phyloP scores from a whole-genome alignment of 2,888 invertebrate genomes.

The Apodemia mormo region DNA sequence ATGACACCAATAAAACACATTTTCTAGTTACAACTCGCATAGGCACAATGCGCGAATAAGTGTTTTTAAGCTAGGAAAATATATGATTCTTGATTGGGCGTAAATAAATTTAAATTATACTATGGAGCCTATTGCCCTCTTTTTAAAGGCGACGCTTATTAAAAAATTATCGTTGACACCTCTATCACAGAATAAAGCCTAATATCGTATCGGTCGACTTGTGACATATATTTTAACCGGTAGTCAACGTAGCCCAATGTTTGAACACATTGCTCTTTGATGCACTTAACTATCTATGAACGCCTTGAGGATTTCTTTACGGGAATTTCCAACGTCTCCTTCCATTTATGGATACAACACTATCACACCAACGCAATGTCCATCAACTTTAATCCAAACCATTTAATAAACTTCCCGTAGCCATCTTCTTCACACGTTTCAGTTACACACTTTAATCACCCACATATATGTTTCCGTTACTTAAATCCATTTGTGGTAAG shows the following conservation, averaged over 20 bases:
- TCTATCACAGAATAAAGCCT: constrained; percentile 57
- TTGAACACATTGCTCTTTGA: constrained; percentile 51
- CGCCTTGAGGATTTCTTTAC: constrained; percentile 58
- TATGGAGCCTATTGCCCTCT: constrained; percentile 60
- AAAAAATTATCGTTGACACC: constrained; percentile 34
- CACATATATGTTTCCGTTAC: constrained; percentile 74
- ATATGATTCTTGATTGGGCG: constrained; percentile 58
- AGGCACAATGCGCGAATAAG: constrained; percentile 68
- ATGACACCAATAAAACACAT: constrained; percentile 61
- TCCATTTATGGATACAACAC: constrained; percentile 81
- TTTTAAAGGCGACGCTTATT: constrained; percentile 28
- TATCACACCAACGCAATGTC: constrained; percentile 78
- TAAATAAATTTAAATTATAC: constrained; percentile 61
- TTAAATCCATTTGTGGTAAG: constrained; percentile 67
- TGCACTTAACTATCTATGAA: constrained; percentile 58
- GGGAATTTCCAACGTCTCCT: constrained; percentile 72
- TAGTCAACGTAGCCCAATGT: constrained; percentile 52
- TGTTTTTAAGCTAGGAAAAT: constrained; percentile 69
- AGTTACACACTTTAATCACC: constrained; percentile 70
- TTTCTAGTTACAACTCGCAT: constrained; percentile 64
- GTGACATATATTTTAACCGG: constrained; percentile 56
- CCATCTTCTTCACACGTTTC: constrained; percentile 48
- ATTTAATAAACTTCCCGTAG: constrained; percentile 61
- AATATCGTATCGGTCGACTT: constrained; percentile 57
- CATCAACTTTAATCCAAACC: constrained; percentile 59